These are phyloP conservation scores for Baronia brevicornis DNA, from an alignment of 2,888 invertebrate species.

Conservation along the genomic window DNA sequence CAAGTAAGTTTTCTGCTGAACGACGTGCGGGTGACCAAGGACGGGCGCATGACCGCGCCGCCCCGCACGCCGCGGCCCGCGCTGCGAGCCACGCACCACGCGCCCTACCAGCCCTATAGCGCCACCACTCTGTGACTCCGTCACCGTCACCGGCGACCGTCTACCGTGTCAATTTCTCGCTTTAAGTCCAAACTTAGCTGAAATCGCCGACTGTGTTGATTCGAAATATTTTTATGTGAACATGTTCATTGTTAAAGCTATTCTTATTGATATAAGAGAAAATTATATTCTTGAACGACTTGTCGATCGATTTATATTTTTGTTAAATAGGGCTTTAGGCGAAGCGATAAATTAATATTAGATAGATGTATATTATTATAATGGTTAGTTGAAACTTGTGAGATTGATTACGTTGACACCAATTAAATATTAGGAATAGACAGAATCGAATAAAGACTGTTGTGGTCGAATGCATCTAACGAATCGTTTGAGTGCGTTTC, in stretches of 20 bases:
- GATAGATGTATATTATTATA: constrained; percentile 62
- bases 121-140: constrained; percentile 60
- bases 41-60: constrained; percentile 74
- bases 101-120: constrained; percentile 35
- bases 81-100: constrained; percentile 27
- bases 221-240: constrained; percentile 69
- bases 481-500: constrained; percentile 52
- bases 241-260: constrained; percentile 72
- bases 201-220: constrained; percentile 61
- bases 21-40: constrained; percentile 86
- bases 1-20: constrained; percentile 91
- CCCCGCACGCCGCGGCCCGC: constrained; percentile 36
- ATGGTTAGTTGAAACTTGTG: constrained; percentile 57
- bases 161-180: constrained; percentile 69
- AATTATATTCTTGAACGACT: constrained; percentile 65
- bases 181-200: constrained; percentile 66
- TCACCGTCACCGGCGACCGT: constrained; percentile 28
- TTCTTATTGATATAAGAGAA: constrained; percentile 66
- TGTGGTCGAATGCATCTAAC: constrained; percentile 65
- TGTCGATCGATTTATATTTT: constrained; percentile 64
- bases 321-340: constrained; percentile 70
- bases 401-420: constrained; percentile 61
- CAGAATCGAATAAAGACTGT: constrained; percentile 66
- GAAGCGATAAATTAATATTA: constrained; percentile 49
- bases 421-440: constrained; percentile 55